A percentile compares a stretch with the other conserved stretches of the same genome.
Evolutionary conservation across 2,797 vertebrate species (phyloP).

Genomic region (Molossus alvarezi): DNA sequence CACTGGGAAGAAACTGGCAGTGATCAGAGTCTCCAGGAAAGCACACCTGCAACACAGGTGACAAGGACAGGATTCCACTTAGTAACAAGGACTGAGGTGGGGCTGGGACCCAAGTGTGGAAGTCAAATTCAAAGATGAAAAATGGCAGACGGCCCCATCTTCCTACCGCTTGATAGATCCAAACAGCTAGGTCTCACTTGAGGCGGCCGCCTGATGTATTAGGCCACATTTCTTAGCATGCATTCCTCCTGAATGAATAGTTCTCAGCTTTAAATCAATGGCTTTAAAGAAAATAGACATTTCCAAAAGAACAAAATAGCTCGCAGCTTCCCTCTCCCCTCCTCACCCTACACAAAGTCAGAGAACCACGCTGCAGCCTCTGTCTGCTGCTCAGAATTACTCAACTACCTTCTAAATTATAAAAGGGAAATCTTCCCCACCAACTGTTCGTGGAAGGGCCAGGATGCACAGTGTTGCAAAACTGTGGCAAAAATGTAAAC

Average conservation of each 20-base stretch:
- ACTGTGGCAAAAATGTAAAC: slow-evolving; percentile 91
- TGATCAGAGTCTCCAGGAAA: not conserved
- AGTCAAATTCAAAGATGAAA: not conserved
- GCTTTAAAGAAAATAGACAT: slow-evolving; percentile 11
- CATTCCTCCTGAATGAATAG: not conserved
- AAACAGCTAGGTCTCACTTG: not conserved
- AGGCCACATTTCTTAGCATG: not conserved
- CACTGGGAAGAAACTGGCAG: not conserved
- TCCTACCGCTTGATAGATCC: not conserved
- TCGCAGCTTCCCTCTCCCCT: slow-evolving; percentile 68
- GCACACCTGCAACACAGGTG: not conserved
- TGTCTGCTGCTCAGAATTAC: slow-evolving; percentile 89
- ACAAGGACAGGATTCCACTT: not conserved
- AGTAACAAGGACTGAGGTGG: not conserved
- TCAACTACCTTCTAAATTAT: slow-evolving; percentile 93
- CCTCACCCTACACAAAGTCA: slow-evolving; percentile 74
- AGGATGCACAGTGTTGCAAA: slow-evolving; percentile 90
- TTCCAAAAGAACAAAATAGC: slow-evolving; percentile 83
- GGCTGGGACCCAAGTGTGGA: not conserved
- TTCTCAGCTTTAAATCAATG: not conserved
- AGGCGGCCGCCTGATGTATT: not conserved
- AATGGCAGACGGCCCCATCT: not conserved
- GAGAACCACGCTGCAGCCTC: slow-evolving; percentile 84
- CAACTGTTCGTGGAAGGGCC: slow-evolving; percentile 90
- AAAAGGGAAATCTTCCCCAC: slow-evolving; percentile 90